Base-by-base conservation (phyloP, 1,140 invertebrate genomes). In the Zaprionus camerounensis region DNA sequence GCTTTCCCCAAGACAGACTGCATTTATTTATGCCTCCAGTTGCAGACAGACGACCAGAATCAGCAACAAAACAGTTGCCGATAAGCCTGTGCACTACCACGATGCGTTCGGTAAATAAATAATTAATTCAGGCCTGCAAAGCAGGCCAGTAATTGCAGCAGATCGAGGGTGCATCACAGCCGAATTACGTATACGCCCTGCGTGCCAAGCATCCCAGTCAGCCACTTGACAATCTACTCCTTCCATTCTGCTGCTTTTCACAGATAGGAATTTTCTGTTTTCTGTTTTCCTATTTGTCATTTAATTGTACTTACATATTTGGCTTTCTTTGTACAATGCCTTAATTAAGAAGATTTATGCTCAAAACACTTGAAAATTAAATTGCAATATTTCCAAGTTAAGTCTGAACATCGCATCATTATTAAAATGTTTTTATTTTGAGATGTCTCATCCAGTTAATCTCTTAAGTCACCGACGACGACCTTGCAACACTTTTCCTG, bases 61-160 rank as follows among this genome's bases (percentile, higher is more conserved):
- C 31, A 20, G 41, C 6, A 5, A 28, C 13, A 80, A 83, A 83
- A 80, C 81, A 84, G 81, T 64, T 83, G 81, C 24, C 69, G 68
- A 69, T 76, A 58, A 79, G n/a, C 6, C 64, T 53, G 44, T n/a
- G 38, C 41, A n/a, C n/a, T 3, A n/a, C 41, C n/a, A 17, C 41
- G 41, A 17, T 17, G 7, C 41, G n/a, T 46, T 17, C 7, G n/a
- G 41, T 46, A 46, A 46, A 44, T 31, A 34, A 17, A 15, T 51
- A 68, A 28, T 61, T 73, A 65, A 44, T 55, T 26, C 36, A 61
- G 26, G 9, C 31, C 26, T 68, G 64, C 46, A 41, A 24, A 12
- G 49, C 17, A 3, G 12, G 9, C 31, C 28, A n/a, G 24, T 58
- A 56, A 64, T 71, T 36, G 38, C n/a, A 41, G 36, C 28, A n/a